Base-by-base conservation (phyloP, 1,140 invertebrate species). In the Hyphantria cunea region DNA sequence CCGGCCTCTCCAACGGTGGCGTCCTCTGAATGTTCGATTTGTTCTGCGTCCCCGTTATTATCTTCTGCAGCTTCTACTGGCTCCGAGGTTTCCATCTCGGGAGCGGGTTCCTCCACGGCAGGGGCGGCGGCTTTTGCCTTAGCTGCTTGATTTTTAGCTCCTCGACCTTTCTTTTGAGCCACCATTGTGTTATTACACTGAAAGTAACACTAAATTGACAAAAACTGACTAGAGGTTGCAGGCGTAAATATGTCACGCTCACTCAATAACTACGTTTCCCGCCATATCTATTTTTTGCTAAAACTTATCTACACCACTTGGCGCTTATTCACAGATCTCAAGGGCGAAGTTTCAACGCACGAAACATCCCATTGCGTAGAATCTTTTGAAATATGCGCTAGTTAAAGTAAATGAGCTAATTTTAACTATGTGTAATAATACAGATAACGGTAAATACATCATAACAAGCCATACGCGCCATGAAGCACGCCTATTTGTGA, bases 131-230 rank as follows among this genome's bases (percentile, higher is more conserved):
- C 66, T 53, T 86, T 84, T 0, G 80, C 68, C 64, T 83, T 86
- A 4, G 75, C 73, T 31, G 79, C 80, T 68, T 82, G 80, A 34
- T 68, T 80, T 74, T 82, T 88, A 41, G 84, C 88, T 33, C 86
- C 88, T 55, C 87, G 87, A 64, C 87, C 87, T 70, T 75, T 82
- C 72, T 90, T 90, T 44, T 77, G 84, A 14, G 87, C 87, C 33
- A 90, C 87, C 87, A 90, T 90, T 53, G 71, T 86, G 48, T 53
- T 32, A 52, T 61, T 49, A 67, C 33, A 42, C 74, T 74, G 68
- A 49, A 71, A 75, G 54, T 47, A 34, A 68, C 48, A 64, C 37
- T 55, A 60, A 44, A 58, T 58, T 14, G 48, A 66, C 39, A 61
- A 34, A n/a, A 44, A 44, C 41, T 34, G 51, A 66, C 44, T 66